Evolutionary conservation across 2,113 vertebrate species (phyloP).

Genomic region (Cynopterus brachyotis): DNA sequence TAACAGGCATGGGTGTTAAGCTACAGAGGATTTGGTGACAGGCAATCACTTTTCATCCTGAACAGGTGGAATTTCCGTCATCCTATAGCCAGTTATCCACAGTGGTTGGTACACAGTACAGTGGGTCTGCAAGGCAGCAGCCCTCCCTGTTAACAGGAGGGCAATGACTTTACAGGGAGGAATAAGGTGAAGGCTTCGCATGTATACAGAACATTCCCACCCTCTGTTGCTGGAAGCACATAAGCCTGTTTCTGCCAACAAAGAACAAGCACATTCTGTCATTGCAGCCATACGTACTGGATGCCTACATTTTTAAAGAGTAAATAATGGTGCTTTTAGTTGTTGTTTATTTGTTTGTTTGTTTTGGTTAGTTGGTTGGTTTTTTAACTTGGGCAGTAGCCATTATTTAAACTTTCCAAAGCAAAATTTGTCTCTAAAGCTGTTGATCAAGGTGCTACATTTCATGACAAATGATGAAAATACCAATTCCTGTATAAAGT

Average conservation of each 20-base stretch:
- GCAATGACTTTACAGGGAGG: not conserved
- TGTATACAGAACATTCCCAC: not conserved
- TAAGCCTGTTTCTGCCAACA: not conserved
- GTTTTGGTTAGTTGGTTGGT: not conserved
- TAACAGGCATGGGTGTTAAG: not conserved
- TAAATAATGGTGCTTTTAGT: not conserved
- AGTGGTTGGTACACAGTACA: too few relatives aligned
- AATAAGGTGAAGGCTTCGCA: not conserved
- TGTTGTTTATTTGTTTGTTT: too few relatives aligned
- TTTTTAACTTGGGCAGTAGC: not conserved
- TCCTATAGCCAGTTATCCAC: too few relatives aligned
- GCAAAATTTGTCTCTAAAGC: not conserved
- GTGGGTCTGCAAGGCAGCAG: not conserved
- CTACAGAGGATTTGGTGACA: not conserved
- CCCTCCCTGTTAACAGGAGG: not conserved
- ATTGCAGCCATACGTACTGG: rapidly evolving
- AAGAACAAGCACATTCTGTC: not conserved
- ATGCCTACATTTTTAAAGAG: not conserved
- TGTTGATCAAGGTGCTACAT: not conserved
- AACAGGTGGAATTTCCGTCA: not conserved
- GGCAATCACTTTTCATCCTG: not conserved
- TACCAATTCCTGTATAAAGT: not conserved
- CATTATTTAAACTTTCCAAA: not conserved
- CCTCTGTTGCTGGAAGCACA: not conserved
- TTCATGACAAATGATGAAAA: not conserved